These are phyloP conservation scores for Sebastolobus alascanus DNA, from an alignment of 2,797 vertebrate species.

Conservation along the genomic window DNA sequence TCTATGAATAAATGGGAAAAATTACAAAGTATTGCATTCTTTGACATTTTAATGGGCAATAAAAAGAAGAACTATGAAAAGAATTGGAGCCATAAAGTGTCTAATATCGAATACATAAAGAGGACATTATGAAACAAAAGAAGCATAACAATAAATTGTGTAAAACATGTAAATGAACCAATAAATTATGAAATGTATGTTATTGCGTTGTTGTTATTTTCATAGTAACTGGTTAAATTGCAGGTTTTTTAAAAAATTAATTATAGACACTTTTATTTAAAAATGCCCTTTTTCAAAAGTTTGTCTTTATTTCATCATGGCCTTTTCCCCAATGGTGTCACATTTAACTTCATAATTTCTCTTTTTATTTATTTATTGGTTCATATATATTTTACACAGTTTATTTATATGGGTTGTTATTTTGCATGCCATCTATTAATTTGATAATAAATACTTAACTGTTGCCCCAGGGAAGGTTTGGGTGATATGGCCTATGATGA, in stretches of 20 bases:
- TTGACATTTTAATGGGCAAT: too few species aligned
- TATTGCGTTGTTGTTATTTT: background rate
- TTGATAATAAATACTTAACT: too few species aligned
- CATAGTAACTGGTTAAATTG: background rate
- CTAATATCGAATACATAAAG: background rate
- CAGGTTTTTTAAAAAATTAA: background rate
- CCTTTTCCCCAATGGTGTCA: too few species aligned
- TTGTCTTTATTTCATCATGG: too few species aligned
- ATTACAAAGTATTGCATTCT: too few species aligned
- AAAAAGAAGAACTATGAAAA: too few species aligned
- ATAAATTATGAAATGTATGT: background rate
- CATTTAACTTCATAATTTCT: background rate
- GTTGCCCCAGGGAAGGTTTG: too few species aligned
- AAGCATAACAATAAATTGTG: background rate
- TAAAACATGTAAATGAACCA: background rate
- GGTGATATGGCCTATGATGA: background rate
- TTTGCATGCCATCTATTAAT: background rate
- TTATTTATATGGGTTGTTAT: background rate
- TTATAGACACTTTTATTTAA: background rate
- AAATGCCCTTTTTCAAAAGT: too few species aligned
- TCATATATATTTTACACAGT: background rate
- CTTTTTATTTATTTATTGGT: background rate
- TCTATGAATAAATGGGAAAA: too few species aligned
- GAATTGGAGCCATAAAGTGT: background rate
- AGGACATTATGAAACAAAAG: background rate